Conservation (phyloP, 2,797 vertebrate species). For the Ataeniobius toweri region DNA sequence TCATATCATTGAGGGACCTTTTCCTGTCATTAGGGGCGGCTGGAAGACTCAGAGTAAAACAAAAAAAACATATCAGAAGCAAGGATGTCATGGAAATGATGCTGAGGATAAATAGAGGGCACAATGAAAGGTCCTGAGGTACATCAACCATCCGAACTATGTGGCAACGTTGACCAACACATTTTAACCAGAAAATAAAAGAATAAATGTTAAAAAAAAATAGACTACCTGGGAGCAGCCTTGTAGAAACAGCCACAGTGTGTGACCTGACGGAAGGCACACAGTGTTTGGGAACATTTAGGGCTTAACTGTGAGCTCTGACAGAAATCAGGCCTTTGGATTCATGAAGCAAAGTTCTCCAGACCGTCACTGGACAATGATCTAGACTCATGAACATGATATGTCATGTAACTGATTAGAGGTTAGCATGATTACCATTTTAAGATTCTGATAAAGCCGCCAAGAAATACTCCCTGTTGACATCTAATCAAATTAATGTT, state of each 20-base stretch:
- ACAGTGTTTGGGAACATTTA: neutral
- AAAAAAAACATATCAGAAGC: neutral
- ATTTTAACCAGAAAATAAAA: constrained; percentile 8
- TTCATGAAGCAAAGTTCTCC: neutral
- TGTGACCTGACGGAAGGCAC: constrained; percentile 7
- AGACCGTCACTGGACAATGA: neutral
- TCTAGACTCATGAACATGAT: neutral
- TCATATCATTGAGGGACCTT: neutral
- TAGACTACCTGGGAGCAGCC: neutral
- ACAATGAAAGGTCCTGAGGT: constrained; percentile 78
- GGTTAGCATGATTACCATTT: neutral
- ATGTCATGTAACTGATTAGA: neutral
- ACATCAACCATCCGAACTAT: constrained; percentile 58
- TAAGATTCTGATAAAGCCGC: neutral
- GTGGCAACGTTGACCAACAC: constrained; percentile 50
- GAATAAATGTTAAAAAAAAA: neutral
- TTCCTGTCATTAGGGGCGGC: neutral
- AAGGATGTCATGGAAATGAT: neutral
- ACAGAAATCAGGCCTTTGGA: neutral
- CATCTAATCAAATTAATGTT: neutral
- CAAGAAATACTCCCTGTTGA: neutral
- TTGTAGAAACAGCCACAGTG: neutral
- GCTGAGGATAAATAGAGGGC: constrained; percentile 62
- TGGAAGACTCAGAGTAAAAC: neutral
- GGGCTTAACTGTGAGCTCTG: neutral